A percentile compares a stretch with the other conserved stretches of the same genome.
These are phyloP conservation scores for Coelopa frigida DNA, from an alignment of 1,140 invertebrate species.

Conservation along the genomic window DNA sequence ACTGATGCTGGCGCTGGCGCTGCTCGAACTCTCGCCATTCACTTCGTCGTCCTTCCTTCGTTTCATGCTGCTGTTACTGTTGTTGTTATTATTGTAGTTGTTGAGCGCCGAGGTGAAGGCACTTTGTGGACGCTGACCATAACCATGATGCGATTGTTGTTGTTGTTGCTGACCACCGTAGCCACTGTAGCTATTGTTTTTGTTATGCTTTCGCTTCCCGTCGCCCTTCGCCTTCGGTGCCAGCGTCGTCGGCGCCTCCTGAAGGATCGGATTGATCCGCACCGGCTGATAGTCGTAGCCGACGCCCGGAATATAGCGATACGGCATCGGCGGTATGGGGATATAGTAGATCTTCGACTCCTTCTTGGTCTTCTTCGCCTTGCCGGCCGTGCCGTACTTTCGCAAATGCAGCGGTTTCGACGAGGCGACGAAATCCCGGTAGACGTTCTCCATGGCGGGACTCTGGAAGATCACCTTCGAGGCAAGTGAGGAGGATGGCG, in stretches of 20 bases:
- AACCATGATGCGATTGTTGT: constrained; percentile 6
- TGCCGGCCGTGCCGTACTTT: constrained; percentile 28
- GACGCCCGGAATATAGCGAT: constrained; percentile 38
- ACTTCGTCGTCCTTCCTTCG: too few species aligned
- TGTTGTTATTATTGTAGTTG: constrained; percentile 2
- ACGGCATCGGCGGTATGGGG: constrained; percentile 37
- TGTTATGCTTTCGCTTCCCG: background rate
- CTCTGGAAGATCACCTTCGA: constrained; percentile 33
- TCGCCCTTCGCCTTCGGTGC: too few species aligned
- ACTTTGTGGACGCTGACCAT: too few species aligned
- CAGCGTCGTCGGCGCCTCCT: constrained; percentile 7
- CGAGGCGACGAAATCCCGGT: constrained; percentile 37
- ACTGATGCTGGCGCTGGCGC: background rate
- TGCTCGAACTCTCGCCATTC: too few species aligned
- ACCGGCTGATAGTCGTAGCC: constrained; percentile 40
- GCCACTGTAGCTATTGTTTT: background rate
- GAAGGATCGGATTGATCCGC: constrained; percentile 33
- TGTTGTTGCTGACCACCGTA: constrained; percentile 5
- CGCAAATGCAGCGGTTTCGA: constrained; percentile 33
- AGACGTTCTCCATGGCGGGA: constrained; percentile 31
- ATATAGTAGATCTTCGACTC: constrained; percentile 43
- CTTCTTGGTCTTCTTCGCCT: constrained; percentile 41
- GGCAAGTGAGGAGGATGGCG: constrained; percentile 3
- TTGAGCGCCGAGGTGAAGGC: too few species aligned
- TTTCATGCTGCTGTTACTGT: background rate